These are phyloP conservation scores for Ochlodes sylvanus DNA, from an alignment of 2,888 invertebrate species.

Conservation along the genomic window DNA sequence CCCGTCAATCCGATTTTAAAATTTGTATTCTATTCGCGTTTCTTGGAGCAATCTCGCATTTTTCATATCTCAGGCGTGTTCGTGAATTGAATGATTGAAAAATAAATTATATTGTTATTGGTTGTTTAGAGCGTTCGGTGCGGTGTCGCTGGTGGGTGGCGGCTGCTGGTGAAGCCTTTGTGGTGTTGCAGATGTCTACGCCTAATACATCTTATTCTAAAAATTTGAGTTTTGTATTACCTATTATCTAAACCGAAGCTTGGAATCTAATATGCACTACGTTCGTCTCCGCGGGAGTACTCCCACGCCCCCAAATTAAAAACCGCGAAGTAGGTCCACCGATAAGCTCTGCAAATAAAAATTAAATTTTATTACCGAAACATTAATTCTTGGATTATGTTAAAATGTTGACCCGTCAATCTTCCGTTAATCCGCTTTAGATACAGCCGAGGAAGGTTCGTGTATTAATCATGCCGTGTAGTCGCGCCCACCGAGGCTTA, in stretches of 20 bases:
- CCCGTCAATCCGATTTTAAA: background rate
- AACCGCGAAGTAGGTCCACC: too few relatives aligned
- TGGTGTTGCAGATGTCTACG: too few relatives aligned
- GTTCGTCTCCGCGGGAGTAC: too few relatives aligned
- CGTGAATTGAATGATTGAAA: background rate
- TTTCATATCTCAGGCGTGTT: background rate
- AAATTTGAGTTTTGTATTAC: too few relatives aligned
- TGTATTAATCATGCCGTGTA: background rate
- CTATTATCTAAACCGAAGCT: too few relatives aligned
- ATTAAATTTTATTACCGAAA: too few relatives aligned
- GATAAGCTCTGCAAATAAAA: too few relatives aligned
- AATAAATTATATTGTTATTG: background rate
- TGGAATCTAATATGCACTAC: too few relatives aligned
- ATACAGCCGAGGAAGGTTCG: background rate
- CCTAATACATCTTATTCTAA: too few relatives aligned
- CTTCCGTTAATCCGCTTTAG: background rate
- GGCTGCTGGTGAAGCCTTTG: too few relatives aligned
- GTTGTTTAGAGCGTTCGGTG: background rate
- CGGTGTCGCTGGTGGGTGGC: too few relatives aligned
- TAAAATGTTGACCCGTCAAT: background rate
- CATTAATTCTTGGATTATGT: background rate
- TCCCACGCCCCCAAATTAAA: too few relatives aligned
- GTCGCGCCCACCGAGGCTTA: background rate
- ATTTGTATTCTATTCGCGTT: background rate
- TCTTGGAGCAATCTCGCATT: background rate